phyloP scores from a whole-genome alignment of 30 jellyfish, hydroid and myxozoan species.

The Mastigias papua region DNA sequence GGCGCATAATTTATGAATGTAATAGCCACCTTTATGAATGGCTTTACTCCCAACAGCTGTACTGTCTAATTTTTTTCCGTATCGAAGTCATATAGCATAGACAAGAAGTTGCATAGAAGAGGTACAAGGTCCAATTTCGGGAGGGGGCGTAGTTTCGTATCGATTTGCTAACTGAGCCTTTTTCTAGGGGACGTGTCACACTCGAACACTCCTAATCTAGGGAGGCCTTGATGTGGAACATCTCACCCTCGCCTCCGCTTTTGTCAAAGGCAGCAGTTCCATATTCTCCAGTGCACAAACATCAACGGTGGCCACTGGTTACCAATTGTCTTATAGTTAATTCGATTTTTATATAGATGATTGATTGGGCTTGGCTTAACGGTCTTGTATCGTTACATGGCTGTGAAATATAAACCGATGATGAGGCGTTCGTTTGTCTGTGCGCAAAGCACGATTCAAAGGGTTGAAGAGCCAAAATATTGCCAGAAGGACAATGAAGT shows the following conservation, averaged over 20 bases:
- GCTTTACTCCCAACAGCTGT: no score
- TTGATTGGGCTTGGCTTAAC: conserved; percentile 3
- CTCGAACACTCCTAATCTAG: no score
- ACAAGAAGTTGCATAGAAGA: no score
- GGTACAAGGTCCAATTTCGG: no score
- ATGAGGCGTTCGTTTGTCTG: not conserved
- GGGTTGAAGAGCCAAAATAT: not conserved
- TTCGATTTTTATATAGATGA: not conserved
- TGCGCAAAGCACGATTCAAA: not conserved
- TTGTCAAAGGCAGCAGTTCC: not conserved
- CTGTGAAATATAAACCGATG: not conserved
- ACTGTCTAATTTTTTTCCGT: no score
- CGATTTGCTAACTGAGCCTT: no score
- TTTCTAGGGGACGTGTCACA: no score
- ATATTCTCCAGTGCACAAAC: not conserved
- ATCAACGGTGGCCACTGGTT: not conserved
- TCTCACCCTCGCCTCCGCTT: not conserved
- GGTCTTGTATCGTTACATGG: conserved; percentile 12
- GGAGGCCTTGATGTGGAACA: not conserved
- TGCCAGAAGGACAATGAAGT: not conserved
- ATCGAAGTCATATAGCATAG: no score
- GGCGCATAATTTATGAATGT: no score
- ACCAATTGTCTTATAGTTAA: not conserved
- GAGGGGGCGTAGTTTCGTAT: no score
- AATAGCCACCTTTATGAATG: no score